A percentile compares a stretch with the other conserved stretches of the same genome.
Evolutionary conservation across 2,797 vertebrate genomes (phyloP).

Genomic region (Monodelphis domestica): DNA sequence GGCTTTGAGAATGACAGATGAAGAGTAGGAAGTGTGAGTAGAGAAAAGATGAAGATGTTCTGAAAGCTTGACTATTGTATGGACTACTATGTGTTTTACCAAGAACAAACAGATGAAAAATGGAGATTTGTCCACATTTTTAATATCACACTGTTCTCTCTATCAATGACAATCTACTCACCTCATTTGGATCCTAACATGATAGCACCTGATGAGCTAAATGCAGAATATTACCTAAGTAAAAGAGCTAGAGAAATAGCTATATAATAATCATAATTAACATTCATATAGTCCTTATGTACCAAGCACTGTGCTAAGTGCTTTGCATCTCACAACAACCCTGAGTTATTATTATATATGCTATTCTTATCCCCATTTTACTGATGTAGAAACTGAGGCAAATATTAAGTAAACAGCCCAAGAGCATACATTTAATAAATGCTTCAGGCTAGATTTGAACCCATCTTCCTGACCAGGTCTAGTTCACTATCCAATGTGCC

Average conservation of each 20-base stretch:
- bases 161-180: not conserved
- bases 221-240: not conserved
- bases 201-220: not conserved
- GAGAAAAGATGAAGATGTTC: slow-evolving; percentile 18
- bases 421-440: not conserved
- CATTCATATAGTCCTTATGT: not conserved
- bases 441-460: not conserved
- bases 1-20: slow-evolving; percentile 37
- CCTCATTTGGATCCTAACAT: not conserved
- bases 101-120: slow-evolving; percentile 14
- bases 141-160: not conserved
- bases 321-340: not conserved
- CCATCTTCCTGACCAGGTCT: not conserved
- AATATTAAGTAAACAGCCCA: not conserved
- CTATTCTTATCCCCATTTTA: not conserved
- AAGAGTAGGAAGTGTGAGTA: not conserved
- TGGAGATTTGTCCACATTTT: not conserved
- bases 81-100: not conserved
- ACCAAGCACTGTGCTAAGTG: not conserved
- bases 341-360: no score
- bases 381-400: not conserved
- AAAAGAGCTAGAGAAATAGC: not conserved
- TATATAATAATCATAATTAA: not conserved
- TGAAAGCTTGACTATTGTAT: not conserved
- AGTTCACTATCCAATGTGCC: not conserved